Conservation (phyloP, 2,888 invertebrate species). For the Pseudococcus longispinus region DNA sequence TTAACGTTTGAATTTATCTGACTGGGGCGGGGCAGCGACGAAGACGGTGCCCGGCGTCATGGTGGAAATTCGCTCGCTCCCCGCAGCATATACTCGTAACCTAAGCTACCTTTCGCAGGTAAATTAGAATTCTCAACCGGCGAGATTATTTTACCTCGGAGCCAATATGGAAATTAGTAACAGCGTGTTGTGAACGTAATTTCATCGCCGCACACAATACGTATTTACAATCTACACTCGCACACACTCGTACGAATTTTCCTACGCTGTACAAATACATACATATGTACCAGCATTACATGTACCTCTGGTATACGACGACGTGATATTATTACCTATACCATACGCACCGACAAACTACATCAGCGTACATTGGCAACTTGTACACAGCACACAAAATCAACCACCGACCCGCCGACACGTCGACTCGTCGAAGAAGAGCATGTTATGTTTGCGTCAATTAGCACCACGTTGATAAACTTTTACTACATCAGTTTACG, state of each 20-base stretch:
- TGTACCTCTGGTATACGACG: neutral
- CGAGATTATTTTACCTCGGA: neutral
- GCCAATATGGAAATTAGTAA: conserved; percentile 34
- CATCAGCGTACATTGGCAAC: neutral
- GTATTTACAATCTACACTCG: neutral
- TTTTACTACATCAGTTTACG: neutral
- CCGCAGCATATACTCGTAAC: neutral
- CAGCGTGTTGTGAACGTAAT: conserved; percentile 3
- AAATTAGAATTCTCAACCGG: neutral
- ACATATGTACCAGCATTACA: neutral
- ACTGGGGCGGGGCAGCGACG: neutral
- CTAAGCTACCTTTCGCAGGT: neutral
- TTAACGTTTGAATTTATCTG: neutral
- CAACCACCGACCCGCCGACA: neutral
- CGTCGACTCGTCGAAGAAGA: neutral
- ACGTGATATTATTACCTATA: conserved; percentile 7
- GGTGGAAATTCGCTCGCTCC: neutral
- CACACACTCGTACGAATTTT: neutral
- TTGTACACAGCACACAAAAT: neutral
- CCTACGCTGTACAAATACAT: neutral
- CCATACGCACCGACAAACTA: neutral
- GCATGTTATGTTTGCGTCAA: conserved; percentile 10
- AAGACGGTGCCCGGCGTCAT: neutral
- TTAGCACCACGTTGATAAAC: conserved; percentile 2
- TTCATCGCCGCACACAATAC: neutral